Conservation (phyloP, 2,797 vertebrate species). For the Decapterus maruadsi region DNA sequence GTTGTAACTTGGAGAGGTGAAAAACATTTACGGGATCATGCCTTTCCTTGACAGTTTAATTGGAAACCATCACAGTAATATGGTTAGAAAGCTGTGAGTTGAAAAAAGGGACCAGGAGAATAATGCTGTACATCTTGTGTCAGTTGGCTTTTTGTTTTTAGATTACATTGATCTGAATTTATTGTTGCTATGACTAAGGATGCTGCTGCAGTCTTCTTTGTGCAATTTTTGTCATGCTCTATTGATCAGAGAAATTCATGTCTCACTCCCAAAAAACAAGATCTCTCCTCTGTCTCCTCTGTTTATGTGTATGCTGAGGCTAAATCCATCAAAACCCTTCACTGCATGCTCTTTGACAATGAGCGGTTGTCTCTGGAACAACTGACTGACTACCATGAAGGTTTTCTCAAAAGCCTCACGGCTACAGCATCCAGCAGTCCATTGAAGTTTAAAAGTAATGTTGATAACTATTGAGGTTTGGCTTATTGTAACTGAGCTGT, state of each 20-base stretch:
- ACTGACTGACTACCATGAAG: not conserved
- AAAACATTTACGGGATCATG: conserved; percentile 1
- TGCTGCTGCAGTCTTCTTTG: conserved; percentile 24
- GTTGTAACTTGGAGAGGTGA: not conserved
- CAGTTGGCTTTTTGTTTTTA: conserved; percentile 19
- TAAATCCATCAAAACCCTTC: conserved; percentile 6
- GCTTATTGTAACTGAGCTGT: conserved; percentile 33
- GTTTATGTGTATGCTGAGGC: not conserved
- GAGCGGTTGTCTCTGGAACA: conserved; percentile 1
- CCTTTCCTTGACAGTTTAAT: not conserved
- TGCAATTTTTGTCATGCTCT: conserved; percentile 34
- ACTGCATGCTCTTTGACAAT: not conserved
- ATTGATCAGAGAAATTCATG: conserved; percentile 35
- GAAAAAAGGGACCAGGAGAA: not conserved
- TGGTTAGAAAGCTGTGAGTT: not conserved
- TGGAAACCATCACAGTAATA: not conserved
- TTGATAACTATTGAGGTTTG: conserved; percentile 9
- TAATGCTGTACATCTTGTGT: not conserved
- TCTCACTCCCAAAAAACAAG: conserved; percentile 17
- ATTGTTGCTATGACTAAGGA: conserved; percentile 15
- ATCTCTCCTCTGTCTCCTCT: not conserved
- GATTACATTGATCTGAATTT: conserved; percentile 14
- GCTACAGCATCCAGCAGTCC: not conserved
- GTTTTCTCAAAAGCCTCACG: conserved; percentile 7
- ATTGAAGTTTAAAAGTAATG: not conserved